A percentile compares a stretch with the other conserved stretches of the same genome.
Conservation (phyloP, 2,797 vertebrate genomes). For the Siniperca scherzeri region DNA sequence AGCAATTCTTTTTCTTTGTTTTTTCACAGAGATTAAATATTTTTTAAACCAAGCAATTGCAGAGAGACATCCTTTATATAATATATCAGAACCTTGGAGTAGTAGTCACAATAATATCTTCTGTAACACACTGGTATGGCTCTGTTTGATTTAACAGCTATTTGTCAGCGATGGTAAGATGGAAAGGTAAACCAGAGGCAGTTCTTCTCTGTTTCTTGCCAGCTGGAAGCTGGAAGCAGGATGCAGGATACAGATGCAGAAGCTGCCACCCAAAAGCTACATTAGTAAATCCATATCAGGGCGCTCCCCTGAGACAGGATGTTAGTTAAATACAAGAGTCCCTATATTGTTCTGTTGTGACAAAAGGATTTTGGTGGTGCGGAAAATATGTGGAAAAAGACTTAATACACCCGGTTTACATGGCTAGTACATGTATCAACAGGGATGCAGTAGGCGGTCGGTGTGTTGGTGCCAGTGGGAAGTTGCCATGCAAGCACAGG, state of each 20-base stretch:
- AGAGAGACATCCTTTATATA: not conserved
- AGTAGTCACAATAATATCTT: not conserved
- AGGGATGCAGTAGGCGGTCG: not conserved
- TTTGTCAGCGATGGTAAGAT: conserved; percentile 12
- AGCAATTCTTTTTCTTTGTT: not conserved
- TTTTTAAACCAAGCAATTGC: not conserved
- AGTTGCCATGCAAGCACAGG: conserved; percentile 19
- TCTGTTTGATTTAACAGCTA: conserved; percentile 23
- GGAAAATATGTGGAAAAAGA: conserved; percentile 37
- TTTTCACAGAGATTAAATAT: not conserved
- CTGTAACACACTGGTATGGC: not conserved
- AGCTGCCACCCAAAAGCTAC: conserved; percentile 60
- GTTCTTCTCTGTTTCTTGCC: conserved; percentile 12
- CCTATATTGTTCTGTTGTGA: conserved; percentile 29
- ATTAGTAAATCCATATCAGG: conserved; percentile 44
- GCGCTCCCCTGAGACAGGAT: conserved; percentile 56
- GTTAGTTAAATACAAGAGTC: conserved; percentile 42
- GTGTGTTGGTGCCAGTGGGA: conserved; percentile 35
- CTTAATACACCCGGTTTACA: conserved; percentile 15
- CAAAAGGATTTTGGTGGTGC: conserved; percentile 48
- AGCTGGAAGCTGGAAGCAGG: conserved; percentile 70
- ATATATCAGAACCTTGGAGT: not conserved
- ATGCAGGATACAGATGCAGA: conserved; percentile 61
- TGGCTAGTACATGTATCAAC: conserved; percentile 30
- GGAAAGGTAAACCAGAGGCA: conserved; percentile 12